phyloP scores from a whole-genome alignment of 1,140 invertebrate genomes.

The Nilaparvata lugens region DNA sequence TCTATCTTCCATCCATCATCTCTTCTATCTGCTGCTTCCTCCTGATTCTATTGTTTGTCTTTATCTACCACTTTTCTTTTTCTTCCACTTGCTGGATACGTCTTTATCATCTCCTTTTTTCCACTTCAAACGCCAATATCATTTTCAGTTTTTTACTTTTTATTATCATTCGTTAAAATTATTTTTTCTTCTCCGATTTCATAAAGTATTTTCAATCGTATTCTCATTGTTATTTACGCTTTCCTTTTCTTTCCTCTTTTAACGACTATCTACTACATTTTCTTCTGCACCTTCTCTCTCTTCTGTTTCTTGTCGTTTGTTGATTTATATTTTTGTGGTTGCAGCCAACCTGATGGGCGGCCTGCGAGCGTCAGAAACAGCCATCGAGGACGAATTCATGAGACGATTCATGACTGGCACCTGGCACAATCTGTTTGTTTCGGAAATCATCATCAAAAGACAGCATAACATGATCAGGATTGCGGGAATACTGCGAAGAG shows the following conservation, averaged over 20 bases:
- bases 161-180: not conserved
- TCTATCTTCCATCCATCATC: too few relatives aligned
- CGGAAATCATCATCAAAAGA: conserved; percentile 88
- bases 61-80: too few relatives aligned
- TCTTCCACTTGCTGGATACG: too few relatives aligned
- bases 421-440: conserved; percentile 75
- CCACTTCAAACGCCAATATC: too few relatives aligned
- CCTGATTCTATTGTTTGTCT: too few relatives aligned
- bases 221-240: too few relatives aligned
- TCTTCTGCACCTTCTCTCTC: not conserved
- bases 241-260: not conserved
- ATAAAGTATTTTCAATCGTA: too few relatives aligned
- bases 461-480: conserved; percentile 87
- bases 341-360: conserved; percentile 67
- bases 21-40: too few relatives aligned
- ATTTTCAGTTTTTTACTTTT: not conserved
- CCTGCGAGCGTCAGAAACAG: conserved; percentile 68
- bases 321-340: conserved; percentile 31
- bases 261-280: not conserved
- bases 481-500: conserved; percentile 60
- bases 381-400: conserved; percentile 87
- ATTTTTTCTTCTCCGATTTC: not conserved
- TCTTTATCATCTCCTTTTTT: too few relatives aligned
- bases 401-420: conserved; percentile 84
- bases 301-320: too few relatives aligned